phyloP scores from a whole-genome alignment of 2,113 vertebrate species.

The Choloepus hoffmanni region DNA sequence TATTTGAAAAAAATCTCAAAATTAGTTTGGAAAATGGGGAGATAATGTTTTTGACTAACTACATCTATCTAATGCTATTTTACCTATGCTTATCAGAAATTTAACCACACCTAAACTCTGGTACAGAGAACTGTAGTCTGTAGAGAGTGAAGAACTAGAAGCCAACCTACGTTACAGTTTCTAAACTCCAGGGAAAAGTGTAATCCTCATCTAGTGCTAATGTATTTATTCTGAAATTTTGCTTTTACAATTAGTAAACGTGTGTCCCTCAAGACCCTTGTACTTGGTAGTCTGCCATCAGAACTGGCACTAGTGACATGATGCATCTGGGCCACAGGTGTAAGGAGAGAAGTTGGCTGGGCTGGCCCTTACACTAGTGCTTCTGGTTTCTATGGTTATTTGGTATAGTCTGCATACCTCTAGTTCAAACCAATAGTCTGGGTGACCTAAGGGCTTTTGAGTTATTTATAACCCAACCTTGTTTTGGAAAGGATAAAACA shows the following conservation, averaged over 20 bases:
- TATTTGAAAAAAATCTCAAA: background rate
- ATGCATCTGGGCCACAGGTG: background rate
- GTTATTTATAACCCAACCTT: background rate
- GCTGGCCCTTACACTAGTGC: background rate
- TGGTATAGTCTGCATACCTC: background rate
- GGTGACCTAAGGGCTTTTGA: background rate
- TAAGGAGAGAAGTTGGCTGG: background rate
- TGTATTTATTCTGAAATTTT: conserved; percentile 22
- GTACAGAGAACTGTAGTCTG: no score
- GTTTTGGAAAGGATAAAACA: background rate
- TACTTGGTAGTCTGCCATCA: background rate
- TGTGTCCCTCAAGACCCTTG: background rate
- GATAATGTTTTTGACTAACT: background rate
- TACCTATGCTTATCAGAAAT: background rate
- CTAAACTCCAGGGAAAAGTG: no score
- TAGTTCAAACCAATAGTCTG: background rate
- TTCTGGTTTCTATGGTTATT: background rate
- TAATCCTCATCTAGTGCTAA: background rate
- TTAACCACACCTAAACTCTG: background rate
- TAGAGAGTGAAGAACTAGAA: no score
- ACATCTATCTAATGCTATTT: conserved; percentile 34
- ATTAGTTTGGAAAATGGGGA: conserved; percentile 42
- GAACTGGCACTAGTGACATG: background rate
- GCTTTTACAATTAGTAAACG: conserved; percentile 19
- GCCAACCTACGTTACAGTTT: no score